These are phyloP conservation scores for Notechis scutatus DNA, from an alignment of 2,113 vertebrate genomes.

Conservation along the genomic window DNA sequence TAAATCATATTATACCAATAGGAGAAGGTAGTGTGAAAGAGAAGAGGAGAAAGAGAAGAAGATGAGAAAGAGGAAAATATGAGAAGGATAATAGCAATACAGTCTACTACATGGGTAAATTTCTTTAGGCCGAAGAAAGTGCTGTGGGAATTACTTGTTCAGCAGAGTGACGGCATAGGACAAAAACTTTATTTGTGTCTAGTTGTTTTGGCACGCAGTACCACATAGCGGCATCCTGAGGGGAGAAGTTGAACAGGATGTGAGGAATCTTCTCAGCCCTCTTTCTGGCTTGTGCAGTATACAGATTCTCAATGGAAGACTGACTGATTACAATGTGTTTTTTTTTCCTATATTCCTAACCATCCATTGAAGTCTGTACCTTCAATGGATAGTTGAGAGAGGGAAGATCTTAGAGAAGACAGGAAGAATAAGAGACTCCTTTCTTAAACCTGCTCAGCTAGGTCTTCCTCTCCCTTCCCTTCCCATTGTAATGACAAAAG, in stretches of 20 bases:
- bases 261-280: not conserved
- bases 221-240: too few species aligned
- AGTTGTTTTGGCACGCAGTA: too few species aligned
- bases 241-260: too few species aligned
- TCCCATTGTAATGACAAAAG: not conserved
- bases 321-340: not conserved
- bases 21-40: not conserved
- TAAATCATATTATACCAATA: not conserved
- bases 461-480: not conserved
- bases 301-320: not conserved
- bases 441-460: not conserved
- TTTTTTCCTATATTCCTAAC: not conserved
- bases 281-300: not conserved
- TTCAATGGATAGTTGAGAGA: not conserved
- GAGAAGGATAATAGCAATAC: not conserved
- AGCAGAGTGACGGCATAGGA: not conserved
- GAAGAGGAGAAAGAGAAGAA: not conserved
- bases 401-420: not conserved
- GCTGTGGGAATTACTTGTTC: not conserved
- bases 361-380: too few species aligned
- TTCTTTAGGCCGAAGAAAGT: not conserved
- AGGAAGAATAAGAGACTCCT: not conserved
- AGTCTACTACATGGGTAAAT: not conserved
- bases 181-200: too few species aligned
- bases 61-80: not conserved